Evolutionary conservation across 2,113 vertebrate genomes (phyloP), one percentile per base, ranked within the genome.

Genomic region (Ondatra zibethicus): DNA sequence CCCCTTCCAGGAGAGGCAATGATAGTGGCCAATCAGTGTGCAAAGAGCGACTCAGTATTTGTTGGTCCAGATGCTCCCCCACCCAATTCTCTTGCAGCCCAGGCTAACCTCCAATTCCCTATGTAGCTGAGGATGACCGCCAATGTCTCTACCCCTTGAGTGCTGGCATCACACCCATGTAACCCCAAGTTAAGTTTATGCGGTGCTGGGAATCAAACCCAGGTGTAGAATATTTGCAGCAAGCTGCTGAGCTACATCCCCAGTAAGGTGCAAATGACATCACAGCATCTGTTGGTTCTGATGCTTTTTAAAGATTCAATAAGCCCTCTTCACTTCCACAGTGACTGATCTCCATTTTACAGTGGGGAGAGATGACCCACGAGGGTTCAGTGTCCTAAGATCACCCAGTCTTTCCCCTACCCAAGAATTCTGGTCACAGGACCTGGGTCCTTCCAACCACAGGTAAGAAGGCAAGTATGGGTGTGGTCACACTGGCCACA

Each of bases 371-470:
- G 86, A 50, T 9, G 80, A 89, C 21, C 66, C 81, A 65, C 31
- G 36, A 73, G 80, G 4, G 29, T 17, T 33, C 68, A 65, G 70
- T 39, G 72, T 72, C 39, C 89, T 42, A 27, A 66, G 39, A 52
- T 45, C 78, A 88, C 89, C 42, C 4, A 75, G 63, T 81, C 17
- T 45, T 27, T 72, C 7, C 9, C 39, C 65, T 33, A 42, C 77
- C 25, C 50, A 2, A 12, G 72, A 31, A 21, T 12, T 6, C 77
- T 73, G 78, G 77, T 58, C 77, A 33, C 61, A 94, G 61, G 58
- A 78, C 36, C 63, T 0, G 0, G 12, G 29, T 36, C 39, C 13
- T 65, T 93, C 85, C 0, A 1, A 2, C 55, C 39, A 10, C 1
- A 47, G 52, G 36, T 3, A 42, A 47, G n/a, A 13, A 73, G 0